Evolutionary conservation across 2,113 vertebrate species (phyloP), one percentile per base, ranked within the genome.

Genomic region (Lutjanus erythropterus): DNA sequence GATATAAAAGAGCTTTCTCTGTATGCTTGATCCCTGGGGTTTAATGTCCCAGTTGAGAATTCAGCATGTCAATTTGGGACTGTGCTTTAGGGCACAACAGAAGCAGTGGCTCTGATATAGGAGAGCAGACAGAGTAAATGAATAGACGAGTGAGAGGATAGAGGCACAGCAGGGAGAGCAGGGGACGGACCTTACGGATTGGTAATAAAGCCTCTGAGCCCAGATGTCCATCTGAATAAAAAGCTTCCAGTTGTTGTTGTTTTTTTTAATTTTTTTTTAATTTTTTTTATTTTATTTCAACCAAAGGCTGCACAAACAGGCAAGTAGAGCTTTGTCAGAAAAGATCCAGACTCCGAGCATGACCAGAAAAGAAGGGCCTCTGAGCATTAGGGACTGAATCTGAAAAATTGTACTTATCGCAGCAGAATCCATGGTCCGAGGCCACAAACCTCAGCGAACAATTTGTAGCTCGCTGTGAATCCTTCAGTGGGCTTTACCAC

Each of bases 31-130:
- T 87, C 85, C 82, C 72, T 1, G 16, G 82, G 71, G 82, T 86
- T 86, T 83, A 83, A 84, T 66, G 86, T 90, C 78, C 72, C 60
- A 39, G 67, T 73, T 81, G 83, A 88, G 80, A 86, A 88, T 83
- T 83, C 84, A 74, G 56, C 79, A 65, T 89, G 88, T 87, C 83
- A 82, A 78, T 89, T 86, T 86, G 83, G 83, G 77, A 75, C 80
- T 80, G 50, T 49, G 85, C 85, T 86, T 47, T 25, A 42, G 82
- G 88, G 74, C 74, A 89, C 49, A 70, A 75, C 78, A 71, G 68
- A 83, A 80, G 76, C 70, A 35, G 55, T 49, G 58, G 78, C 60
- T 79, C 55, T 87, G 37, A 71, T 78, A 82, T 31, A 73, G 62
- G 53, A 80, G 49, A 58, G 59, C 69, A 81, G 81, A 65, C 66